These are phyloP conservation scores for Aphidius ervi DNA, from an alignment of 1,140 invertebrate species.

Conservation along the genomic window DNA sequence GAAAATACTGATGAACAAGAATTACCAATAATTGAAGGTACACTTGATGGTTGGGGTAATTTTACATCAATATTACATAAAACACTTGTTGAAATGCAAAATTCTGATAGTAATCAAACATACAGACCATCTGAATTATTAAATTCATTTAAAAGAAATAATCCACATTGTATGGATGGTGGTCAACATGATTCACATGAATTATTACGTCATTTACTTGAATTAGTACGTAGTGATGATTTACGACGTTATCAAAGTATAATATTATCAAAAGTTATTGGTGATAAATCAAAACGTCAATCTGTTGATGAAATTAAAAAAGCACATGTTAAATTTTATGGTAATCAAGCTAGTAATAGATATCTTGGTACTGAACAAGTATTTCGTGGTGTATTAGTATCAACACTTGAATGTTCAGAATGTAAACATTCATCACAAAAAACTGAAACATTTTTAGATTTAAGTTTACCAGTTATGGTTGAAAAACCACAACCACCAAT, in stretches of 20 bases:
- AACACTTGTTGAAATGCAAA: slow-evolving; percentile 47
- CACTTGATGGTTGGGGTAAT: slow-evolving; percentile 65
- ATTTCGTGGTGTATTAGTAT: slow-evolving; percentile 87
- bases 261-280: slow-evolving; percentile 69
- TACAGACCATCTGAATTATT: slow-evolving; percentile 72
- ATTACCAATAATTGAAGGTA: slow-evolving; percentile 63
- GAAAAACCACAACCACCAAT: slow-evolving; percentile 65
- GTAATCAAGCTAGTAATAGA: slow-evolving; percentile 73
- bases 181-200: slow-evolving; percentile 97
- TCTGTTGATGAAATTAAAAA: slow-evolving; percentile 70
- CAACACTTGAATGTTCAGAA: slow-evolving; percentile 83
- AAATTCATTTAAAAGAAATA: slow-evolving; percentile 69
- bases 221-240: slow-evolving; percentile 65
- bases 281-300: slow-evolving; percentile 62
- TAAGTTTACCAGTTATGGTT: slow-evolving; percentile 82
- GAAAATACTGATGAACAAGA: slow-evolving; percentile 33
- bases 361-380: slow-evolving; percentile 72
- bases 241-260: slow-evolving; percentile 69
- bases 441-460: slow-evolving; percentile 89
- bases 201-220: slow-evolving; percentile 81
- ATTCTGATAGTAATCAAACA: slow-evolving; percentile 53
- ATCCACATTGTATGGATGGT: slow-evolving; percentile 83
- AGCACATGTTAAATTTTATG: slow-evolving; percentile 76
- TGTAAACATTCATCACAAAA: slow-evolving; percentile 81
- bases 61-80: slow-evolving; percentile 51